phyloP scores from a whole-genome alignment of 2,797 vertebrate genomes.

The Tragopan temminckii region DNA sequence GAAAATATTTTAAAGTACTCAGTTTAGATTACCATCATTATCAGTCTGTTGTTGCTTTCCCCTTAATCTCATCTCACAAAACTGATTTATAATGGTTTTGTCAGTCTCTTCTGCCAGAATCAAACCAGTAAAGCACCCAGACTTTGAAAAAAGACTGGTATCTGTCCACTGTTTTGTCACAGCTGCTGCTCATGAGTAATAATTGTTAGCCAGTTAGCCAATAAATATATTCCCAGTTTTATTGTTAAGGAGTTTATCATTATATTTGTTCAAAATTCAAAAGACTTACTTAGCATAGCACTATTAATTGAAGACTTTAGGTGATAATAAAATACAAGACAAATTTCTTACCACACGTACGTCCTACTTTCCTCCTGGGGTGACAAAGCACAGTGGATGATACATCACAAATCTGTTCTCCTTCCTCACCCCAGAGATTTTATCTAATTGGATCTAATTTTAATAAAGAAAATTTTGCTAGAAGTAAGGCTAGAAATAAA shows the following conservation, averaged over 20 bases:
- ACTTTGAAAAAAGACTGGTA: neutral
- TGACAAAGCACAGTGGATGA: neutral
- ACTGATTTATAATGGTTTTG: neutral
- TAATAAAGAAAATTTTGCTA: neutral
- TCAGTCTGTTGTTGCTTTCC: neutral
- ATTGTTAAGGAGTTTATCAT: conserved; percentile 31
- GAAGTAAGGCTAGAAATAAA: neutral
- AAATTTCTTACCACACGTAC: neutral
- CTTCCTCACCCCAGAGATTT: neutral
- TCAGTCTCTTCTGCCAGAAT: neutral
- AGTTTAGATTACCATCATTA: neutral
- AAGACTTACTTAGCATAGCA: neutral
- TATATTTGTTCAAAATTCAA: neutral
- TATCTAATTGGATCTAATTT: neutral
- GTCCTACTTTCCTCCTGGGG: neutral
- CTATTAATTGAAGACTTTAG: neutral
- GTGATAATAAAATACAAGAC: conserved; percentile 20
- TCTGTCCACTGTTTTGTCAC: neutral
- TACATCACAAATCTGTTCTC: neutral
- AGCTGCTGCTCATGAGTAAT: neutral
- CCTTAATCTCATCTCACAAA: neutral
- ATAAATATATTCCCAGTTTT: neutral
- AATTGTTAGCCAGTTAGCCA: conserved; percentile 35
- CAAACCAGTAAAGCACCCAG: neutral
- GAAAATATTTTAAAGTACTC: neutral